Conservation (phyloP, 2,888 invertebrate species). For the Drosophila differens region DNA sequence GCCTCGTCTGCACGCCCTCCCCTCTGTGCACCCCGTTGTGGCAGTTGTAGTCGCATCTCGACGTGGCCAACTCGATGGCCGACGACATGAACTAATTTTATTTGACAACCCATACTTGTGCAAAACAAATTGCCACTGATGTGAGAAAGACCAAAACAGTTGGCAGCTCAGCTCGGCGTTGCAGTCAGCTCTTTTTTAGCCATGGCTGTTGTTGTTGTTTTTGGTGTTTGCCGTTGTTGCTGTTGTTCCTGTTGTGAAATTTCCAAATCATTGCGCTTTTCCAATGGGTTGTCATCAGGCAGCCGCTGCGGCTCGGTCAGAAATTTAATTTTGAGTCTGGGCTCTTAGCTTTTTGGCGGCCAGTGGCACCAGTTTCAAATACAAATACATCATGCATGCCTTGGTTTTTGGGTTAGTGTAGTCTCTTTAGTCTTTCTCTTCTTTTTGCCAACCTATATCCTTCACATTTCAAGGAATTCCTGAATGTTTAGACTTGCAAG, state of each 20-base stretch:
- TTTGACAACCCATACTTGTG: conserved; percentile 84
- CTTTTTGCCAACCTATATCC: conserved; percentile 52
- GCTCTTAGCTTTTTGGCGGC: conserved; percentile 12
- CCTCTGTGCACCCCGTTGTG: conserved; percentile 21
- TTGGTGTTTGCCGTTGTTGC: no score
- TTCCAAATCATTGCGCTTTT: conserved; percentile 84
- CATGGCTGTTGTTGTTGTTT: conserved; percentile 21
- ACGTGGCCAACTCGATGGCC: conserved; percentile 60
- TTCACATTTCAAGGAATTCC: conserved; percentile 69
- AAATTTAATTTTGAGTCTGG: conserved; percentile 31
- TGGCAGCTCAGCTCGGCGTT: conserved; percentile 55
- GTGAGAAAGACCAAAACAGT: conserved; percentile 82
- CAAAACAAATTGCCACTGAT: conserved; percentile 84
- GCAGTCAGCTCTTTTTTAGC: conserved; percentile 29
- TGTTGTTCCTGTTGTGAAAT: conserved; percentile 70
- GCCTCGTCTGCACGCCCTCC: neutral
- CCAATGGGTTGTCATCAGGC: conserved; percentile 49
- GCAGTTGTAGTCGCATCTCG: conserved; percentile 63
- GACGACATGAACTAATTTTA: conserved; percentile 83
- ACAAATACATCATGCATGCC: conserved; percentile 1
- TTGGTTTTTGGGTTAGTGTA: conserved; percentile 3
- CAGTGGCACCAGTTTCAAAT: conserved; percentile 47
- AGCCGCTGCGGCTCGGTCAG: conserved; percentile 27
- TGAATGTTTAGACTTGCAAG: conserved; percentile 34
- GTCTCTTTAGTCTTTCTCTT: neutral